phyloP scores from a whole-genome alignment of 1,140 invertebrate genomes.

The Pseudobourletiella spinata region DNA sequence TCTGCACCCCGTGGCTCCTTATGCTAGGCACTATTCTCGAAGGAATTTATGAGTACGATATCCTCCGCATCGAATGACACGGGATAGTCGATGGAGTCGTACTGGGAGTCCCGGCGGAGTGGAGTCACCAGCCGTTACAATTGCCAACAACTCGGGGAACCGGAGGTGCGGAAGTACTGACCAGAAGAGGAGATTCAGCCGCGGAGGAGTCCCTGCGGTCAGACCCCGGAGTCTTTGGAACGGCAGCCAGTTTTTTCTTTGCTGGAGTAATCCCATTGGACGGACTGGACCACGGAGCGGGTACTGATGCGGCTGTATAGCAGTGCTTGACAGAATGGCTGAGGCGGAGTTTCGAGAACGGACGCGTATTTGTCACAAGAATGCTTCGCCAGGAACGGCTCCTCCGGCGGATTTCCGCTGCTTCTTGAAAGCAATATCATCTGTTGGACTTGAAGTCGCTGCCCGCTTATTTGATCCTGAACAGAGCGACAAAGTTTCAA shows the following conservation, averaged over 20 bases:
- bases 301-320: not conserved
- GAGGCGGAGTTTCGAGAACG: not conserved
- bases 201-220: not conserved
- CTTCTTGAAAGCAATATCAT: not conserved
- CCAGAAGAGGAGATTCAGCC: too few relatives aligned
- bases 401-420: not conserved
- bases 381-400: not conserved
- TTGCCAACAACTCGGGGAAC: too few relatives aligned
- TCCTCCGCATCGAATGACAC: slow-evolving; percentile 15
- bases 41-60: slow-evolving; percentile 19
- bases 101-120: too few relatives aligned
- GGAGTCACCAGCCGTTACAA: too few relatives aligned
- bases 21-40: slow-evolving; percentile 25
- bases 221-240: not conserved
- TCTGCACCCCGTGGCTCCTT: slow-evolving; percentile 31
- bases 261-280: not conserved
- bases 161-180: too few relatives aligned
- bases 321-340: not conserved
- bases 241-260: not conserved
- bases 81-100: not conserved
- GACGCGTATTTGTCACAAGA: not conserved
- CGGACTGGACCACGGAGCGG: not conserved
- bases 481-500: too few relatives aligned
- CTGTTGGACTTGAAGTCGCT: slow-evolving; percentile 5
- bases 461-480: slow-evolving; percentile 22